phyloP scores from a whole-genome alignment of 2,113 vertebrate genomes.

The Hippoglossus stenolepis region DNA sequence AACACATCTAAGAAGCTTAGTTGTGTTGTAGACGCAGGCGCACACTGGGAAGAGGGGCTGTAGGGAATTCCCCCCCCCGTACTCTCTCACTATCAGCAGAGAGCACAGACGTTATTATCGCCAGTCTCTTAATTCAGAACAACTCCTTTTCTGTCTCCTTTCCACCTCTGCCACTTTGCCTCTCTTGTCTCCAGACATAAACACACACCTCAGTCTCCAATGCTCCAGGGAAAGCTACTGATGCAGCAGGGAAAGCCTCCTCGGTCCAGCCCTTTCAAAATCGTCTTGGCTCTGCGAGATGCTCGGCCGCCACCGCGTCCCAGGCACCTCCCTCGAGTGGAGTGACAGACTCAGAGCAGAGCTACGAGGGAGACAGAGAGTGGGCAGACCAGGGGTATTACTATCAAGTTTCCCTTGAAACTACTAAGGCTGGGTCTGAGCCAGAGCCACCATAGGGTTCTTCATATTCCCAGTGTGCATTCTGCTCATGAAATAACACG shows the following conservation, averaged over 20 bases:
- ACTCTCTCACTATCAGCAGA: constrained; percentile 41
- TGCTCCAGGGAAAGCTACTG: constrained; percentile 12
- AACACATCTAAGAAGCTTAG: constrained; percentile 61
- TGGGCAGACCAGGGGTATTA: constrained; percentile 31
- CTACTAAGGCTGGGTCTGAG: constrained; percentile 37
- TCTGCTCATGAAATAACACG: constrained; percentile 58
- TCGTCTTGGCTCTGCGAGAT: constrained; percentile 37
- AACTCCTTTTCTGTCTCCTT: constrained; percentile 29
- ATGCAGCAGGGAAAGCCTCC: constrained; percentile 32
- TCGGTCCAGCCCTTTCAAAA: constrained; percentile 28
- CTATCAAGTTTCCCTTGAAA: constrained; percentile 63
- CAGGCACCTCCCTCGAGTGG: constrained; percentile 28
- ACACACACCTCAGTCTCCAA: constrained; percentile 24
- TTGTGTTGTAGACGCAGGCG: constrained; percentile 47
- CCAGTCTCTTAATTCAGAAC: constrained; percentile 39
- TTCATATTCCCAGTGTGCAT: constrained; percentile 52
- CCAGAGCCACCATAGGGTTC: constrained; percentile 42
- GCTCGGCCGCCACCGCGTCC: constrained; percentile 37
- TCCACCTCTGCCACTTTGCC: constrained; percentile 9
- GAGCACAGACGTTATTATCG: constrained; percentile 38
- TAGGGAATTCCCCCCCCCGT: constrained; percentile 59
- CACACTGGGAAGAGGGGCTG: constrained; percentile 38
- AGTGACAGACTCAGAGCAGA: constrained; percentile 45
- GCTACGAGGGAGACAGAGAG: constrained; percentile 2
- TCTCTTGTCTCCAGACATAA: constrained; percentile 41